Base-by-base conservation (phyloP, 2,888 invertebrate genomes). In the Eristalinus aeneus region DNA sequence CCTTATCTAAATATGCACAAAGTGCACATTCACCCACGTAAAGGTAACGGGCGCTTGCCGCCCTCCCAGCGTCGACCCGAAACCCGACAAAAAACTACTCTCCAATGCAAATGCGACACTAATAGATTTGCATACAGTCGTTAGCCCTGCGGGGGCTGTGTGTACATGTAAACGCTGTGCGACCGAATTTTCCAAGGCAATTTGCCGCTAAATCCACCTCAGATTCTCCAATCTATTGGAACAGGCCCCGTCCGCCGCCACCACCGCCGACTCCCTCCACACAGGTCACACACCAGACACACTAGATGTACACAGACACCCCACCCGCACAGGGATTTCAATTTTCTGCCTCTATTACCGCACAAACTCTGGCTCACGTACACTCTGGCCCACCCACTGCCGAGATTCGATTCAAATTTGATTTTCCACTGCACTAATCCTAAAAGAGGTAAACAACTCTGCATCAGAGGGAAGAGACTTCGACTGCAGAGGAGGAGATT, bases 341-440 rank as follows among this genome's bases (percentile, higher is more conserved):
- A 79, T 74, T 84, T 74, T 84, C 79, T 61, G 69, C 79, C 65
- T 60, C 58, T 64, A 39, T 58, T 53, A 12, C 22, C 69, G 63
- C 58, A 39, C 60, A 36, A 61, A 34, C 34, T 39, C 54, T 16
- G 10, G 22, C 60, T 39, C 67, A 34, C 60, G 20, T 53, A 56
- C 56, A 56, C 16, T 23, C 11, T 11, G 23, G 23, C 56, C 11
- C 23, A 11, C 22, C 23, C 56, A 56, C 56, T 22, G 56, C 11
- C 16, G 11, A 32, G 46, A 39, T 80, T 75, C 80, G 61, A 84
- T 68, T 76, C 53, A 76, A 80, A 80, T 85, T 81, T 81, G 68
- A 81, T 85, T 77, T 85, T 85, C 85, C 65, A 81, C 77, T 81
- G 81, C 85, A 77, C 69, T 81, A 77, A 81, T 81, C 81, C 85